Conservation (phyloP, 2,888 invertebrate species). For the Apodemia zela region DNA sequence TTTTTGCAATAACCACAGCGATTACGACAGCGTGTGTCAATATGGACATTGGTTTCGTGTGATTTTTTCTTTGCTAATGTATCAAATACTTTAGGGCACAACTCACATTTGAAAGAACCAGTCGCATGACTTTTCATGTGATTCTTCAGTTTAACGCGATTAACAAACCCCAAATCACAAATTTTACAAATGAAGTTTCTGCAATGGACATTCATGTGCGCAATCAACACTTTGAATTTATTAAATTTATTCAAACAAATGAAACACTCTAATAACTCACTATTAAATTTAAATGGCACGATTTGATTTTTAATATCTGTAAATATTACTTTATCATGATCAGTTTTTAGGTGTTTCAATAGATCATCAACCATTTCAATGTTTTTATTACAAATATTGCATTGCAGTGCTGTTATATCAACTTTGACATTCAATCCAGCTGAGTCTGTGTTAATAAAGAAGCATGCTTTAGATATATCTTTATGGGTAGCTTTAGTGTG, state of each 20-base stretch:
- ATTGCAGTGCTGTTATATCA: conserved; percentile 51
- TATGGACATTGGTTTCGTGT: conserved; percentile 58
- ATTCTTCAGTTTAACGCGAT: conserved; percentile 30
- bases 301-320: conserved; percentile 57
- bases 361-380: conserved; percentile 44
- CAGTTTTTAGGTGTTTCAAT: conserved; percentile 48
- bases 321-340: conserved; percentile 48
- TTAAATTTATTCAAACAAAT: conserved; percentile 39
- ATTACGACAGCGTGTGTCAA: conserved; percentile 42
- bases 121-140: conserved; percentile 33
- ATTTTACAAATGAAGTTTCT: conserved; percentile 48
- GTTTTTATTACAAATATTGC: conserved; percentile 44
- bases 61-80: conserved; percentile 32
- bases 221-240: conserved; percentile 38
- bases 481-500: conserved; percentile 31
- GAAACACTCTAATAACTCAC: conserved; percentile 40
- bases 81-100: conserved; percentile 34
- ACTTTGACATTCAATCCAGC: conserved; percentile 49
- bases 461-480: conserved; percentile 25
- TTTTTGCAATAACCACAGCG: conserved; percentile 55
- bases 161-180: conserved; percentile 40
- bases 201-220: conserved; percentile 52
- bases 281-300: conserved; percentile 42
- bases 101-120: conserved; percentile 34
- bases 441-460: conserved; percentile 31